Conservation (phyloP, 2,888 invertebrate genomes). For the Parthenolecanium corni region DNA sequence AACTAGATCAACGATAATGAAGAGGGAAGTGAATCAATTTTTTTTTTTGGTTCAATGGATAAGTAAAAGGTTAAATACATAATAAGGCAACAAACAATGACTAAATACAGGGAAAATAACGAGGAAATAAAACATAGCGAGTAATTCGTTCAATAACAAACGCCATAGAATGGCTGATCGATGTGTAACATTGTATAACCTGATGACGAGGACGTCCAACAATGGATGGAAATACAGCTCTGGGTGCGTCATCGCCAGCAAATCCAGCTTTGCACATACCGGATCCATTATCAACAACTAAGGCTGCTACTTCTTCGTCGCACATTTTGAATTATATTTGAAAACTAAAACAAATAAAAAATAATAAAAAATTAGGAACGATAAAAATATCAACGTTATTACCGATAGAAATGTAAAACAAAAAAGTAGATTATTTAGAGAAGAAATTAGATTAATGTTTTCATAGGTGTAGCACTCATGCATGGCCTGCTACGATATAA, state of each 20-base stretch:
- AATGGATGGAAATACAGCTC: conserved; percentile 61
- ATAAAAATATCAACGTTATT: no score
- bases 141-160: no score
- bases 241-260: conserved; percentile 61
- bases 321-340: conserved; percentile 43
- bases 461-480: no score
- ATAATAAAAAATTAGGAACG: neutral
- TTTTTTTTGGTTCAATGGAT: no score
- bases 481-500: no score
- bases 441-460: no score
- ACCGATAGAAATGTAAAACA: no score
- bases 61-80: neutral
- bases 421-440: no score
- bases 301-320: conserved; percentile 61
- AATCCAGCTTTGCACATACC: conserved; percentile 66
- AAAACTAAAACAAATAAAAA: neutral
- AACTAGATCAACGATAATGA: no score
- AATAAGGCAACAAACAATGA: neutral
- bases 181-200: conserved; percentile 36
- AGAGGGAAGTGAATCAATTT: no score
- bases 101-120: neutral
- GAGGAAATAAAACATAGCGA: no score
- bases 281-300: conserved; percentile 63
- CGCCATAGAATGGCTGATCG: neutral
- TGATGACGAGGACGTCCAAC: conserved; percentile 62